Base-by-base conservation (phyloP, 1,140 invertebrate genomes). In the Alviniconcha marisindica region DNA sequence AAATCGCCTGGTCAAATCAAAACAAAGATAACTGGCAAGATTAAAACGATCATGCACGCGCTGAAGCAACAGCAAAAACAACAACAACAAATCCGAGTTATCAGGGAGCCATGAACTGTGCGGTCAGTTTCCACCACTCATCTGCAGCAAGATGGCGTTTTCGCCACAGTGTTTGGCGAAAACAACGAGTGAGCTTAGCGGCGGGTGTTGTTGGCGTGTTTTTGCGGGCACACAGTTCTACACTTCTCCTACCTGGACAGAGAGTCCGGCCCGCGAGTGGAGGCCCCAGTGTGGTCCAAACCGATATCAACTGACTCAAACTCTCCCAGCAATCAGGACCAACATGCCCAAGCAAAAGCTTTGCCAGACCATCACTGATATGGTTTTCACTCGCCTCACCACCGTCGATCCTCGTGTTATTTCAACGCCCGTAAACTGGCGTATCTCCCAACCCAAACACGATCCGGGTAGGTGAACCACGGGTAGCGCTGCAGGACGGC, bases 271-370 rank as follows among this genome's bases (percentile, higher is more conserved):
- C 18, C 21, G 42, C 40, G 36, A 76, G 40, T 76, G 73, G 21
- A n/a, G n/a, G 4, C 40, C 73, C 73, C 73, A 28, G 36, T 63
- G 73, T 40, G 73, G n/a, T 40, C 77, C 48, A 78, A 78, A 56
- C 48, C 33, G 76, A 54, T 44, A 44, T 77, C 28, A 77, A 77
- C 77, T 56, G 77, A 63, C 36, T 78, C 77, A 56, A 78, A 78
- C 48, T 36, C 10, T 18, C 31, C 24, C 0, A 14, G 54, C 42
- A 51, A 33, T 48, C 76, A n/a, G 44, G 28, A 33, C 31, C 28
- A 78, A 78, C 77, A 78, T 2, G 77, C 36, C 51, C 51, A 54
- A 60, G 51, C 77, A 56, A 60, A 33, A 78, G 36, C 48, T 60
- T 56, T 51, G 44, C 76, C 24, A 18, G 51, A 28, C 36, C 56